Evolutionary conservation across 2,888 invertebrate genomes (phyloP).

Genomic region (Siphonodentalium dalli): DNA sequence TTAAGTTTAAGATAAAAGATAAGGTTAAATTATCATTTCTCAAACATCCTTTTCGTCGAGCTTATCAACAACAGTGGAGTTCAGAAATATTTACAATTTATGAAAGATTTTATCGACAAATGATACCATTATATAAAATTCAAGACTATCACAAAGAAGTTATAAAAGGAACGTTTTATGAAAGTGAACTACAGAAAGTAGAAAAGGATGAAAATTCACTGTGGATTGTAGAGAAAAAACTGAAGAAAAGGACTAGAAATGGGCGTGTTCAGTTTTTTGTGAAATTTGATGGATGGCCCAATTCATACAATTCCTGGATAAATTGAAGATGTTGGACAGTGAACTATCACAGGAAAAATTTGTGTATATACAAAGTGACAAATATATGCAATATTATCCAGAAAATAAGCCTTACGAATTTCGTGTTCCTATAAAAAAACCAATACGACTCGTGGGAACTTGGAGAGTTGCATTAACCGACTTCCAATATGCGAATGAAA

Average conservation of each 20-base stretch:
- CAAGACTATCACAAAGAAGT: slow-evolving; percentile 13
- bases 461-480: too few relatives aligned
- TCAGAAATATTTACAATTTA: slow-evolving; percentile 20
- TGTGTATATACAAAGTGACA: too few relatives aligned
- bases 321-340: too few relatives aligned
- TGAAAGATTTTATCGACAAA: slow-evolving; percentile 11
- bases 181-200: slow-evolving; percentile 19
- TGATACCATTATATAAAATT: slow-evolving; percentile 19
- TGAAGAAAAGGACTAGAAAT: slow-evolving; percentile 14
- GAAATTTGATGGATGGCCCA: slow-evolving; percentile 14
- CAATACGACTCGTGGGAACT: too few relatives aligned
- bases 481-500: too few relatives aligned
- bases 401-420: too few relatives aligned
- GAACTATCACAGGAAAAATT: too few relatives aligned
- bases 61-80: slow-evolving; percentile 20
- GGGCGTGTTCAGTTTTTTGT: slow-evolving; percentile 11
- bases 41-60: slow-evolving; percentile 12
- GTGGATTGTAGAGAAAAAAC: slow-evolving; percentile 19
- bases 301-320: slow-evolving; percentile 18
- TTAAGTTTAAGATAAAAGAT: slow-evolving; percentile 12
- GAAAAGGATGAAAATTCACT: slow-evolving; percentile 26
- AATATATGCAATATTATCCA: too few relatives aligned
- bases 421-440: too few relatives aligned
- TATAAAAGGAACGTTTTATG: slow-evolving; percentile 18
- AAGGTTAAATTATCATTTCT: slow-evolving; percentile 15